Percentiles rank a stretch among this genome's conserved stretches.
phyloP scores from a whole-genome alignment of 53 echinoderm and acorn worm genomes.

The Mesocentrotus franciscanus region DNA sequence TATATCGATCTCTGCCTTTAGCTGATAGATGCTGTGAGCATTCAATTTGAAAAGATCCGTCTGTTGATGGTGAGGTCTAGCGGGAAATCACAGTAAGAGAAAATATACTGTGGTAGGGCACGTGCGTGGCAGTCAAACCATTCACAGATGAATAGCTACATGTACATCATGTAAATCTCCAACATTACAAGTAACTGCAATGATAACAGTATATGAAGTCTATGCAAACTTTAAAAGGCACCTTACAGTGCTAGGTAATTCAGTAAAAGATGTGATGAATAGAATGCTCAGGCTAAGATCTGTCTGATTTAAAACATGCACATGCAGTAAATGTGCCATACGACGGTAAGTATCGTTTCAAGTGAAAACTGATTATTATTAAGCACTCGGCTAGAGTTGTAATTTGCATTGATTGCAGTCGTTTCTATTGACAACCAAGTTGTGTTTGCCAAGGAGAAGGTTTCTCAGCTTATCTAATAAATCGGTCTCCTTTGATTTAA shows the following conservation, averaged over 20 bases:
- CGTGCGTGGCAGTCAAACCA: background rate
- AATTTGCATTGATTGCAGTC: background rate
- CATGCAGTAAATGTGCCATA: too few relatives aligned
- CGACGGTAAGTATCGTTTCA: too few relatives aligned
- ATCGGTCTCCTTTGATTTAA: background rate
- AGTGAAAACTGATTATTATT: too few relatives aligned
- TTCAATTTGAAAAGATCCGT: conserved; percentile 10
- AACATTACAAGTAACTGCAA: background rate
- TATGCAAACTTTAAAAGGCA: too few relatives aligned
- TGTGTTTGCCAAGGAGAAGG: background rate
- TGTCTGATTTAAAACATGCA: too few relatives aligned
- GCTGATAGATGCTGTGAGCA: conserved; percentile 35
- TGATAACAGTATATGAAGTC: too few relatives aligned
- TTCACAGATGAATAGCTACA: background rate
- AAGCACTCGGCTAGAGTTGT: background rate
- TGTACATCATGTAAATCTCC: background rate
- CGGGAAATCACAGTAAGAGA: background rate
- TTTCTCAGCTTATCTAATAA: background rate
- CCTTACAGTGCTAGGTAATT: too few relatives aligned
- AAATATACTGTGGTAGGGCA: background rate
- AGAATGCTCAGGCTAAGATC: too few relatives aligned
- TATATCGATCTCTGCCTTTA: background rate
- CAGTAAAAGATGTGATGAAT: too few relatives aligned
- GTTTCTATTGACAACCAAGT: background rate
- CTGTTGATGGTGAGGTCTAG: background rate